Conservation (phyloP, 2,888 invertebrate genomes). For the Polyommatus iphigenia region DNA sequence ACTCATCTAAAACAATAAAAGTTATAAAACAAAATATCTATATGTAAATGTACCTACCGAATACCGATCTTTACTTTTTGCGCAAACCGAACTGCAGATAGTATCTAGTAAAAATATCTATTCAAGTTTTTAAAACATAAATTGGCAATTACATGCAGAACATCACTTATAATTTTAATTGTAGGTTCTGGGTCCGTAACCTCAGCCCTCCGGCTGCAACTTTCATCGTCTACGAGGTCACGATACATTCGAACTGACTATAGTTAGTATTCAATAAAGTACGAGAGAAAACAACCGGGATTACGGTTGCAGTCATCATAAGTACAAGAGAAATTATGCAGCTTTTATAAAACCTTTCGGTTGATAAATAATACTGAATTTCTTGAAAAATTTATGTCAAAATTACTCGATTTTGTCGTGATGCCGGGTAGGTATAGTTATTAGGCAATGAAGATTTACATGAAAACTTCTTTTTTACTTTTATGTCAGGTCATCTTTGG, state of each 20-base stretch:
- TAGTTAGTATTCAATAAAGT: constrained; percentile 5
- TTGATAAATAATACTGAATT: too few relatives aligned
- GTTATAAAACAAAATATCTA: too few relatives aligned
- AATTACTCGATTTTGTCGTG: background rate
- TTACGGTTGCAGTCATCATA: constrained; percentile 28
- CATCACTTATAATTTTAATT: constrained; percentile 27
- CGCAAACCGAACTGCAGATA: background rate
- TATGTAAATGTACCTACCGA: too few relatives aligned
- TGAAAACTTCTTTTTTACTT: too few relatives aligned
- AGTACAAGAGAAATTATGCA: background rate
- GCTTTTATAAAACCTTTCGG: background rate
- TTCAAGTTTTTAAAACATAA: background rate
- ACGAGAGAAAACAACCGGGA: constrained; percentile 31
- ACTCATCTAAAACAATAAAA: too few relatives aligned
- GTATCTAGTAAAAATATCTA: background rate
- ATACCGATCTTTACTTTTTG: too few relatives aligned
- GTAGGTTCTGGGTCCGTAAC: constrained; percentile 20
- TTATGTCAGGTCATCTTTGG: too few relatives aligned
- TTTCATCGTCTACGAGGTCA: constrained; percentile 30
- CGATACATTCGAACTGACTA: background rate
- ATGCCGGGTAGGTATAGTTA: too few relatives aligned
- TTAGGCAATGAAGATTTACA: too few relatives aligned
- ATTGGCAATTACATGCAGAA: constrained; percentile 14
- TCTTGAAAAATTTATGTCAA: too few relatives aligned
- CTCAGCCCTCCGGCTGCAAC: constrained; percentile 22